Base-by-base conservation (phyloP, 2,797 vertebrate genomes). In the Antennarius maculatus region DNA sequence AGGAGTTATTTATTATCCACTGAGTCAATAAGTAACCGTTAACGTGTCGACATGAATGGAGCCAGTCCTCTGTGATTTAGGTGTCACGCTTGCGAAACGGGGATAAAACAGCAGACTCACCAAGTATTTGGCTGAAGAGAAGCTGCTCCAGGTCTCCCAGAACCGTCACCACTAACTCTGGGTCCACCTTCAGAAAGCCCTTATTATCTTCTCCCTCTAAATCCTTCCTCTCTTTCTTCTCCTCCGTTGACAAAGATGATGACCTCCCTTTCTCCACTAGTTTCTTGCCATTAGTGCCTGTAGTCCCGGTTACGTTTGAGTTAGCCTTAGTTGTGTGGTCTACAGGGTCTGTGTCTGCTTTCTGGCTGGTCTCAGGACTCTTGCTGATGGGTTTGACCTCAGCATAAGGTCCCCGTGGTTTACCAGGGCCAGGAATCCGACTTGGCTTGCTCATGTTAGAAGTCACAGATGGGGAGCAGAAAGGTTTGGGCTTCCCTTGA, bases 131-230 rank as follows among this genome's bases (percentile, higher is more conserved):
- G 88, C 97, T 99, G 94, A 98, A 98, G 50, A 99, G 96, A 39
- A 99, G 94, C 92, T 99, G 97, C 85, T 99, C 97, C 88, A 99
- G 89, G 87, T 98, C 97, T 0, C 97, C 97, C 83, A 99, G 92
- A 75, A 98, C 97, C 0, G 97, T 99, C 82, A 98, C 97, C 85
- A 99, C 97, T 55, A 99, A 92, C 89, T 99, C 96, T 6, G 97
- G 97, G 65, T 99, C 97, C 93, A 98, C 97, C 89, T 97, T 98
- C 75, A 99, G 92, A 84, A 96, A 99, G 69, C 94, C 85, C 73
- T 97, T 95, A 71, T 96, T 94, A 4, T 97, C 95, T 72, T 97
- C 95, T 17, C 86, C 89, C 15, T 89, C 89, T 0, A 82, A 29
- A 45, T 82, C 93, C 58, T 94, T 95, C 80, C 64, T 90, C 8